These are phyloP conservation scores for Erebia ligea DNA, from an alignment of 2,888 invertebrate species.

Conservation along the genomic window DNA sequence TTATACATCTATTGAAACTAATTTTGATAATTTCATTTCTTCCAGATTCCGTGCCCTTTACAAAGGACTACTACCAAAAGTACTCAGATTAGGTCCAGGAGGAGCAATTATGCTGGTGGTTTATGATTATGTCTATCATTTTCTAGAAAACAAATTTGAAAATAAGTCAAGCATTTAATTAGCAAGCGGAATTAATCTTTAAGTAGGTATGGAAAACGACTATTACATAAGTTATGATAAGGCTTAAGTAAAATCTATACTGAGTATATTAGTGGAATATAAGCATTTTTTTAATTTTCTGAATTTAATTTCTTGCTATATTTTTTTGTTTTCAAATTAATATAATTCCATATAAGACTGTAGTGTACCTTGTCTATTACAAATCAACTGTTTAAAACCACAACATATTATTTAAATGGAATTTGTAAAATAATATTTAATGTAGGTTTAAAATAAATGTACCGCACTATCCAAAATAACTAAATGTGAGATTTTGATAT, in stretches of 20 bases:
- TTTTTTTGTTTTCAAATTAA: no score
- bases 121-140: constrained; percentile 93
- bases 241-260: background rate
- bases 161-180: constrained; percentile 34
- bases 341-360: no score
- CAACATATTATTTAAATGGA: no score
- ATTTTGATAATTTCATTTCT: constrained; percentile 7
- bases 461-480: no score
- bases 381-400: no score
- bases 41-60: constrained; percentile 93
- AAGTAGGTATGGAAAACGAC: background rate
- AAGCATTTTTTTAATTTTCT: no score
- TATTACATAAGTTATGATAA: background rate
- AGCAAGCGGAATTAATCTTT: background rate
- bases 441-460: no score
- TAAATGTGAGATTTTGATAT: no score
- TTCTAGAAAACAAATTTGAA: constrained; percentile 81
- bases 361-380: no score
- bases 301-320: no score
- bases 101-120: constrained; percentile 98
- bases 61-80: constrained; percentile 95
- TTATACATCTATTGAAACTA: background rate
- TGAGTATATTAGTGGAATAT: background rate
- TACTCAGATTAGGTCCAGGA: constrained; percentile 95
- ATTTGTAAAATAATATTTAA: no score